These are phyloP conservation scores for Syngnathus floridae DNA, from an alignment of 2,113 vertebrate species.

Conservation along the genomic window DNA sequence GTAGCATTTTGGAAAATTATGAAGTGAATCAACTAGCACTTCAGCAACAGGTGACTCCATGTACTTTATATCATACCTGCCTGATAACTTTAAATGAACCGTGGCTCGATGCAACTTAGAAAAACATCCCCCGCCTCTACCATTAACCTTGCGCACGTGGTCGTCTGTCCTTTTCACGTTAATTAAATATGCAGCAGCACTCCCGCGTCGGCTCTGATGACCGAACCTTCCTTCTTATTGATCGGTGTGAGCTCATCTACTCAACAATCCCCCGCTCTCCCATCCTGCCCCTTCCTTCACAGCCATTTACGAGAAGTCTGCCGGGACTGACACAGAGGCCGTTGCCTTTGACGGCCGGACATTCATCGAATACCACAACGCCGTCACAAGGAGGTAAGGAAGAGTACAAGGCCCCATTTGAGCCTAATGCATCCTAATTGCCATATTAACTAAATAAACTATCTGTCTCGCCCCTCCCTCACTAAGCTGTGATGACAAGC, in stretches of 20 bases:
- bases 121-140: slow-evolving; percentile 32
- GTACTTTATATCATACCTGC: slow-evolving; percentile 54
- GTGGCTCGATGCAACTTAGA: slow-evolving; percentile 25
- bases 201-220: slow-evolving; percentile 31
- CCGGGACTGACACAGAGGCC: slow-evolving; percentile 77
- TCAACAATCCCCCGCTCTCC: slow-evolving; percentile 11
- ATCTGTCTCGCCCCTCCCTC: slow-evolving; percentile 25
- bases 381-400: slow-evolving; percentile 86
- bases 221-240: slow-evolving; percentile 45
- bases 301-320: slow-evolving; percentile 90
- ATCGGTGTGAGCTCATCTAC: slow-evolving; percentile 55
- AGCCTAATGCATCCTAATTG: slow-evolving; percentile 14
- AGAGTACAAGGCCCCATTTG: slow-evolving; percentile 39
- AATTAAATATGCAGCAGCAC: slow-evolving; percentile 55
- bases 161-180: slow-evolving; percentile 54
- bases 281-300: slow-evolving; percentile 10
- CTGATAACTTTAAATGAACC: slow-evolving; percentile 17
- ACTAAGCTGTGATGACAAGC: slow-evolving; percentile 49
- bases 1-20: slow-evolving; percentile 32
- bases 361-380: slow-evolving; percentile 89
- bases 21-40: slow-evolving; percentile 29
- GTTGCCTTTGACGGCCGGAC: slow-evolving; percentile 88
- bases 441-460: slow-evolving; percentile 39
- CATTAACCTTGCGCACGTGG: slow-evolving; percentile 63
- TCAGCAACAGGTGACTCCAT: slow-evolving; percentile 4